A percentile compares a stretch with the other conserved stretches of the same genome.
phyloP scores from a whole-genome alignment of 37 sponge, comb jelly and placozoan genomes.

The Ephydatia muelleri region DNA sequence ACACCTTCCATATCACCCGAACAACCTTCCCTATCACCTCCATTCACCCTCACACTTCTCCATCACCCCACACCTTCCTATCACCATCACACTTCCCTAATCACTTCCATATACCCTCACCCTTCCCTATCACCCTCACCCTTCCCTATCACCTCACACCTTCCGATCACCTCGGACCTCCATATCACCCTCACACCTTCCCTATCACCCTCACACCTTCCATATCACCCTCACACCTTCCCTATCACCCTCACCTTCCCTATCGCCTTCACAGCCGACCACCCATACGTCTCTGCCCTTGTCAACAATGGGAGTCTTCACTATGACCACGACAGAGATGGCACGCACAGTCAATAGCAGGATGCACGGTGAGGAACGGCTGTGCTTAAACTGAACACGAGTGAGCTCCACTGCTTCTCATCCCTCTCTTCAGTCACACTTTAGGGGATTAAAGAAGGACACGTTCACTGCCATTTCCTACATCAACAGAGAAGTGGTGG shows the following conservation, averaged over 20 bases:
- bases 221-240: too few relatives aligned
- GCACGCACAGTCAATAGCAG: conserved; percentile 88
- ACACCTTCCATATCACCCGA: too few relatives aligned
- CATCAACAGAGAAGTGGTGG: conserved; percentile 73
- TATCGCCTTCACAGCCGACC: too few relatives aligned
- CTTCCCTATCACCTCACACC: too few relatives aligned
- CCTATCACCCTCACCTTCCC: too few relatives aligned
- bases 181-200: too few relatives aligned
- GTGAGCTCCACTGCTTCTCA: neutral
- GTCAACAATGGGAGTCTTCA: conserved; percentile 87
- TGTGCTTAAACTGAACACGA: neutral
- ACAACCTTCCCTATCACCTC: neutral
- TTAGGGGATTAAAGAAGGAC: conserved; percentile 69
- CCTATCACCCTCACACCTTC: too few relatives aligned
- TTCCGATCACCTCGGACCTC: too few relatives aligned
- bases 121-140: too few relatives aligned
- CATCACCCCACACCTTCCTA: neutral
- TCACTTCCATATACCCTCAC: too few relatives aligned
- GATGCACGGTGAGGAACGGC: conserved; percentile 67
- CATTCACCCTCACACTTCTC: neutral
- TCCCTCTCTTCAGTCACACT: conserved; percentile 41
- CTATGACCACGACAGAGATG: conserved; percentile 97
- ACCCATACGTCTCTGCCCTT: conserved; percentile 94
- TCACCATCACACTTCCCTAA: too few relatives aligned
- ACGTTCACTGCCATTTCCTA: conserved; percentile 82